Percentiles rank a stretch among this genome's conserved stretches.
Evolutionary conservation across 2,113 vertebrate species (phyloP).

Genomic region (Aleadryas rufinucha): DNA sequence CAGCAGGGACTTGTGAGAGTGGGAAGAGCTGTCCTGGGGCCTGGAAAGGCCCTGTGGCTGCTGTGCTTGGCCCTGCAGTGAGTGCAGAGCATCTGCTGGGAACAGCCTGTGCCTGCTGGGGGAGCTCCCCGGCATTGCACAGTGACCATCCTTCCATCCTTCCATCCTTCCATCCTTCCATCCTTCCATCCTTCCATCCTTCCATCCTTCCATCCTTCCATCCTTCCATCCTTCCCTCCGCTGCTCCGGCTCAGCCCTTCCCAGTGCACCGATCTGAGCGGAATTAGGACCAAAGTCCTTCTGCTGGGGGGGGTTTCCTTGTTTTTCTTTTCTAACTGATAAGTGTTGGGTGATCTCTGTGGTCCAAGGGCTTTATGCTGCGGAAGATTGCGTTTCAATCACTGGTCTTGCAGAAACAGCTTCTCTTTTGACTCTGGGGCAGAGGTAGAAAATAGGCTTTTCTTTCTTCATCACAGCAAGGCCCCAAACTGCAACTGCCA

Average conservation of each 20-base stretch:
- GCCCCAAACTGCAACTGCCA: not conserved
- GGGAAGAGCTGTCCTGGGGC: not conserved
- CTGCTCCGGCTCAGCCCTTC: not conserved
- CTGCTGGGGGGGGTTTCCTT: not conserved
- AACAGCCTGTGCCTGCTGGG: not conserved
- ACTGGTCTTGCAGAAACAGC: not conserved
- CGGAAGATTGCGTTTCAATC: not conserved
- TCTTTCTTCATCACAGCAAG: not conserved
- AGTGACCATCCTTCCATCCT: not conserved
- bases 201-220: rapidly evolving
- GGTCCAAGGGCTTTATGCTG: not conserved
- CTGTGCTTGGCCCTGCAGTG: not conserved
- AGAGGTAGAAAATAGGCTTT: not conserved
- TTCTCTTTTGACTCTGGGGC: not conserved
- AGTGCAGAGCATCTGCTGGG: not conserved
- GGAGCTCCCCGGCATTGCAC: not conserved
- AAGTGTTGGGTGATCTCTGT: not conserved
- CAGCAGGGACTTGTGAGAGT: not conserved
- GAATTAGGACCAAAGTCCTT: not conserved
- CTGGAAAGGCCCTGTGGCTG: not conserved
- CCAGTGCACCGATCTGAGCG: rapidly evolving
- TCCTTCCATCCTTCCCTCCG: rapidly evolving
- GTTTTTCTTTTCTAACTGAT: not conserved
- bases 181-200: not conserved
- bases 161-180: rapidly evolving